Evolutionary conservation across 2,888 invertebrate species (phyloP), one percentile per base, ranked within the genome.

Genomic region (Melieria crassipennis): DNA sequence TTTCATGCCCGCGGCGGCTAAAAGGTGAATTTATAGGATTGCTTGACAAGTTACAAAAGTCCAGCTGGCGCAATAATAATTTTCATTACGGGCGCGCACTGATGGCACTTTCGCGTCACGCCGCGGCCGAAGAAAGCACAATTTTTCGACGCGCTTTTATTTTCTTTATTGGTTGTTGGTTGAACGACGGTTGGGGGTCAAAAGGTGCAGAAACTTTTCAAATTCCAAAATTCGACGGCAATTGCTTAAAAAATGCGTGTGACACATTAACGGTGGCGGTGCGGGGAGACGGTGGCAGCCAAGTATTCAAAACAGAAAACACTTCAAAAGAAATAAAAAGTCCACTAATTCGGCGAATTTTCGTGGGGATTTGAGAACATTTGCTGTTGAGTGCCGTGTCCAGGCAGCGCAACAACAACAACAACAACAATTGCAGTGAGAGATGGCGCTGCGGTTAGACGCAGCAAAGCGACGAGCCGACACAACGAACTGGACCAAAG

Each of bases 281-380:
- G 50, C 42, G 30, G 50, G 7, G 50, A 30, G 11, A 43, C 47
- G 13, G 13, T 65, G 67, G 67, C 5, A 5, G 52, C 11, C 11
- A 7, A 52, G 6, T n/a, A 11, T 10, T 10, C 7, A 50, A 50
- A 50, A 50, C 11, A 11, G 50, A 60, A 61, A 42, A 45, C 65
- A 65, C 66, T 73, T 74, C 72, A 73, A 64, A 70, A 70, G 60
- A 71, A 63, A 69, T 52, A 73, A 75, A 76, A 80, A 78, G 80
- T 79, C 78, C 78, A 79, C 80, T 83, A 82, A 82, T 82, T 76
- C 82, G 76, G 79, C 77, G 81, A 78, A 82, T 81, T 79, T 82
- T 78, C 78, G 75, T 79, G 78, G 78, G 79, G 79, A 79, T 82
- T 82, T 80, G 77, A 76, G 74, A 63, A 64, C 70, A 67, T 66